Percentiles rank a stretch among this genome's conserved stretches.
These are phyloP conservation scores for Drosophila azteca DNA, from an alignment of 1,140 invertebrate species.

Conservation along the genomic window DNA sequence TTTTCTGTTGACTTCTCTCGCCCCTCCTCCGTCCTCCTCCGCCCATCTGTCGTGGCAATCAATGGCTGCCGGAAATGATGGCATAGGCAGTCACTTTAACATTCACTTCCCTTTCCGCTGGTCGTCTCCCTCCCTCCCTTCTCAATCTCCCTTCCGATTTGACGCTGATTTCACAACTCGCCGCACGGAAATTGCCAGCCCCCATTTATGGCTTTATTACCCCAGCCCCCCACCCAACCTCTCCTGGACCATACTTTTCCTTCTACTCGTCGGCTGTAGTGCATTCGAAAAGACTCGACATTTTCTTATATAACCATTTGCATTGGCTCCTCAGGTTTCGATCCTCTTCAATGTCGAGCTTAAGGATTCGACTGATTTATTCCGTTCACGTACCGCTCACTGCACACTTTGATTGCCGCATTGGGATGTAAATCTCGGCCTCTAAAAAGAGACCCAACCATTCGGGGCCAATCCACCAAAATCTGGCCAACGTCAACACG, in stretches of 20 bases:
- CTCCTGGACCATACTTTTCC: background rate
- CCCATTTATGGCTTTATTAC: constrained; percentile 45
- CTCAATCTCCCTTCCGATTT: constrained; percentile 20
- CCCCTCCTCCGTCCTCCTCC: background rate
- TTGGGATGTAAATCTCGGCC: constrained; percentile 47
- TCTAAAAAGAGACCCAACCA: constrained; percentile 19
- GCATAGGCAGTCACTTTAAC: constrained; percentile 42
- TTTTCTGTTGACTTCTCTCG: constrained; percentile 12
- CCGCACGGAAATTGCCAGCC: constrained; percentile 54
- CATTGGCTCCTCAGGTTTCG: constrained; percentile 7
- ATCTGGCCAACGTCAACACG: constrained; percentile 48
- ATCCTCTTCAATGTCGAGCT: constrained; percentile 14
- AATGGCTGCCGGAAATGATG: constrained; percentile 57
- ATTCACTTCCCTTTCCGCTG: constrained; percentile 16
- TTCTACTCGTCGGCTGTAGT: constrained; percentile 7
- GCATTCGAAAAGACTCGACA: constrained; percentile 30
- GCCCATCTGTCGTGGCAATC: constrained; percentile 29
- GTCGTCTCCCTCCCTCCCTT: background rate
- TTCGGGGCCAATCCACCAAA: constrained; percentile 14
- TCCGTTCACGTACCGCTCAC: constrained; percentile 43
- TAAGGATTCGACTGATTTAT: constrained; percentile 43
- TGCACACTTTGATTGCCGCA: constrained; percentile 55
- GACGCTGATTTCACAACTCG: constrained; percentile 50
- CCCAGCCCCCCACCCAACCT: background rate
- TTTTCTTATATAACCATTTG: constrained; percentile 38